These are phyloP conservation scores for Brachyopa scutellaris DNA, from an alignment of 2,888 invertebrate species.

Conservation along the genomic window DNA sequence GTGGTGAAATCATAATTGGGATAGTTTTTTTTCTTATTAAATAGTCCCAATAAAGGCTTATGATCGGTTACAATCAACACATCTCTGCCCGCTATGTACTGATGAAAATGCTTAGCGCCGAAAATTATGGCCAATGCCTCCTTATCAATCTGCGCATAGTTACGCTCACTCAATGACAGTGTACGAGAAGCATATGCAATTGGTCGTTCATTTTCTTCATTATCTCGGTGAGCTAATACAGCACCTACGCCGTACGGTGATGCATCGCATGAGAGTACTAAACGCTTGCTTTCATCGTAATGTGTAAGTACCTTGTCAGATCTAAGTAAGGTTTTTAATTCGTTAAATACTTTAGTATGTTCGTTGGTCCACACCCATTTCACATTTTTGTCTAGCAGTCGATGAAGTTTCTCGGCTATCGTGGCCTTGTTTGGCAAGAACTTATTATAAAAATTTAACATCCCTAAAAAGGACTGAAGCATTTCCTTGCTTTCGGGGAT, in stretches of 20 bases:
- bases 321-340: constrained; percentile 19
- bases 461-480: constrained; percentile 20
- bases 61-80: not conserved
- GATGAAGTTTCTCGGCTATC: constrained; percentile 17
- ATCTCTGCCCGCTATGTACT: not conserved
- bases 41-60: not conserved
- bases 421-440: constrained; percentile 24
- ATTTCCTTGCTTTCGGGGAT: constrained; percentile 19
- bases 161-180: not conserved
- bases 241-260: too few species aligned
- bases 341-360: constrained; percentile 1
- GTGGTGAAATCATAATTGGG: constrained; percentile 1
- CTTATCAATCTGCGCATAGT: constrained; percentile 33
- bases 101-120: constrained; percentile 14
- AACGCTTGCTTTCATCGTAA: constrained; percentile 20
- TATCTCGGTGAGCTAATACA: constrained; percentile 30
- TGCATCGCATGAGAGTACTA: constrained; percentile 28
- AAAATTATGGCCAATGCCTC: constrained; percentile 27
- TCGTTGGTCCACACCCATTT: constrained; percentile 29
- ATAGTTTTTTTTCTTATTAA: not conserved
- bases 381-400: constrained; percentile 19
- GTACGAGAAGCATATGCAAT: constrained; percentile 34
- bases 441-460: constrained; percentile 16
- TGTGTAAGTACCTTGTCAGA: constrained; percentile 19
- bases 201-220: constrained; percentile 10